These are phyloP conservation scores for Polypterus senegalus DNA, from an alignment of 2,113 vertebrate species.

Conservation along the genomic window DNA sequence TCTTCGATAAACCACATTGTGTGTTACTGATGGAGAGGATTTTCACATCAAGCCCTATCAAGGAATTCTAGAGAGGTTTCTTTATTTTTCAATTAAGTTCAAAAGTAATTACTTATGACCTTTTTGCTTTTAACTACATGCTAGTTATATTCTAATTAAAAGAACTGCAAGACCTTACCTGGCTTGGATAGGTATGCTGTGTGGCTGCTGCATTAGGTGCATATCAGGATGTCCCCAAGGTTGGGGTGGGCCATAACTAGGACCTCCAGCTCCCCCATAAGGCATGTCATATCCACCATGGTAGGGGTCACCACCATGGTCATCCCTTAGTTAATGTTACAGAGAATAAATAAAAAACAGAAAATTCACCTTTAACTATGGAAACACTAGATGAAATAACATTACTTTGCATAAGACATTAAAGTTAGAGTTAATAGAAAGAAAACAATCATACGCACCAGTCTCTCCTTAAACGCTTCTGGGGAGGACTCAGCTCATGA, in stretches of 20 bases:
- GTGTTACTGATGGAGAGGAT: no score
- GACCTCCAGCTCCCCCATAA: slow-evolving; percentile 72
- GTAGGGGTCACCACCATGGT: slow-evolving; percentile 75
- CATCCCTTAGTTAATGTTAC: slow-evolving; percentile 51
- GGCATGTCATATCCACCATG: slow-evolving; percentile 77
- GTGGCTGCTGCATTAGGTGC: slow-evolving; percentile 76
- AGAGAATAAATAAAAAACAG: background rate
- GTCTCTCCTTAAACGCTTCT: slow-evolving; percentile 83
- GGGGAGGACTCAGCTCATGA: slow-evolving; percentile 78
- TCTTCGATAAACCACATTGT: no score
- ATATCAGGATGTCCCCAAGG: slow-evolving; percentile 81
- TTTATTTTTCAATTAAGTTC: no score
- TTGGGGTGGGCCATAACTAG: slow-evolving; percentile 80
- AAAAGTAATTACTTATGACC: no score
- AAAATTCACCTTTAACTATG: background rate
- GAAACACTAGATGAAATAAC: no score
- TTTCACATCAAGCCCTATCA: no score
- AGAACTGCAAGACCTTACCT: slow-evolving; percentile 46
- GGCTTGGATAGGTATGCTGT: slow-evolving; percentile 80
- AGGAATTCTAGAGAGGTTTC: no score
- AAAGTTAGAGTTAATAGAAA: background rate
- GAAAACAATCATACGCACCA: slow-evolving; percentile 47
- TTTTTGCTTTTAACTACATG: no score
- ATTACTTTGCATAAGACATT: no score
- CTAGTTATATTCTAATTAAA: background rate